Conservation (phyloP, 1,140 invertebrate species). For the Homalodisca vitripennis region DNA sequence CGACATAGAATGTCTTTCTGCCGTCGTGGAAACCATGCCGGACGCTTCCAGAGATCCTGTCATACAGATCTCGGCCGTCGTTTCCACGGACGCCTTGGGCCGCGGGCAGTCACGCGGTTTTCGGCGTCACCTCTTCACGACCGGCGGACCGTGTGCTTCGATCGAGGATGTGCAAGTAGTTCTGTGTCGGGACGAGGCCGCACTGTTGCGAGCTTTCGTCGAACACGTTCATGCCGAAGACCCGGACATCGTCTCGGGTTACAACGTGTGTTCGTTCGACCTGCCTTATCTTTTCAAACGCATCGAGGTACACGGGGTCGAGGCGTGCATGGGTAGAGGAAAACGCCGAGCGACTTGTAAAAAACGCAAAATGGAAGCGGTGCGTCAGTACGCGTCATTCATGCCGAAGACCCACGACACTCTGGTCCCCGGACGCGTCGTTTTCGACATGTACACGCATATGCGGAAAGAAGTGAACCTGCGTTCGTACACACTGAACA, state of each 20-base stretch:
- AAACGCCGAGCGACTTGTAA: not conserved
- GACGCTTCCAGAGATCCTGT: not conserved
- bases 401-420: not conserved
- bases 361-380: not conserved
- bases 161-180: not conserved
- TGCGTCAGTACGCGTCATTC: not conserved
- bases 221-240: not conserved
- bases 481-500: slow-evolving; percentile 14
- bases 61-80: not conserved
- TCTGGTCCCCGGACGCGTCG: not conserved
- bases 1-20: slow-evolving; percentile 3
- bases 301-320: not conserved
- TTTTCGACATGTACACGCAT: not conserved
- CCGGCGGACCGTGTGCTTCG: not conserved
- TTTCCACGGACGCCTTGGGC: not conserved
- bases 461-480: not conserved
- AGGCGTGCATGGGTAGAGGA: not conserved
- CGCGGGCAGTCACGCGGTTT: not conserved
- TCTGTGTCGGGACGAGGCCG: not conserved
- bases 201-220: not conserved
- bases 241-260: not conserved
- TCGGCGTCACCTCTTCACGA: not conserved
- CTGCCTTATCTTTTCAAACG: slow-evolving; percentile 1
- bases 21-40: not conserved
- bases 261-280: not conserved